These are phyloP conservation scores for Dolichoris vasculosae DNA, from an alignment of 1,140 invertebrate species.

Conservation along the genomic window DNA sequence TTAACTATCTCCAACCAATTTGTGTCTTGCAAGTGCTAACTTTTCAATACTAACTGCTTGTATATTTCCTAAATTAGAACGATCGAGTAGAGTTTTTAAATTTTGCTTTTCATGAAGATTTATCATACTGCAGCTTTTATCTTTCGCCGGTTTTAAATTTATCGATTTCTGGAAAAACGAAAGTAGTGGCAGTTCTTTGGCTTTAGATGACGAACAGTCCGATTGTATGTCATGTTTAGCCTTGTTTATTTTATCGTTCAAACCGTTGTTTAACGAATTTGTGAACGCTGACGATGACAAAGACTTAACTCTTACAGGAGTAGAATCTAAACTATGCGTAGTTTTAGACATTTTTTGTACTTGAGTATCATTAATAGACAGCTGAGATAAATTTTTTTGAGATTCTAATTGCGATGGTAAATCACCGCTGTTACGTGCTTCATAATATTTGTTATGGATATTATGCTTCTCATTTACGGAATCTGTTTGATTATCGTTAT, in stretches of 20 bases:
- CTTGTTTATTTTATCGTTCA: conserved; percentile 33
- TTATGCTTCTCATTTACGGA: conserved; percentile 34
- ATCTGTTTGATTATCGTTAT: conserved; percentile 37
- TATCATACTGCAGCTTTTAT: conserved; percentile 68
- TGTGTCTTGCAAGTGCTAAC: conserved; percentile 62
- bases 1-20: conserved; percentile 60
- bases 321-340: conserved; percentile 60
- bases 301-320: conserved; percentile 57
- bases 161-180: conserved; percentile 61
- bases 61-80: conserved; percentile 61
- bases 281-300: conserved; percentile 42
- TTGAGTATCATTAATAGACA: conserved; percentile 43
- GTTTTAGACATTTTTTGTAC: conserved; percentile 52
- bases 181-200: conserved; percentile 67
- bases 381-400: conserved; percentile 25
- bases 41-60: conserved; percentile 64
- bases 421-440: conserved; percentile 23
- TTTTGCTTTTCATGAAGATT: conserved; percentile 64
- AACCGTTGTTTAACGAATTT: conserved; percentile 50
- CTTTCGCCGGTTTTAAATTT: conserved; percentile 53
- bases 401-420: conserved; percentile 33
- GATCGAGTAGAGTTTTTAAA: conserved; percentile 59
- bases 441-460: conserved; percentile 20
- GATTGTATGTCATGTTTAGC: conserved; percentile 25
- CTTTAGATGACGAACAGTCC: conserved; percentile 52